Percentiles rank a stretch among this genome's conserved stretches.
These are phyloP conservation scores for Acleris cristana DNA, from an alignment of 2,888 invertebrate species.

Conservation along the genomic window DNA sequence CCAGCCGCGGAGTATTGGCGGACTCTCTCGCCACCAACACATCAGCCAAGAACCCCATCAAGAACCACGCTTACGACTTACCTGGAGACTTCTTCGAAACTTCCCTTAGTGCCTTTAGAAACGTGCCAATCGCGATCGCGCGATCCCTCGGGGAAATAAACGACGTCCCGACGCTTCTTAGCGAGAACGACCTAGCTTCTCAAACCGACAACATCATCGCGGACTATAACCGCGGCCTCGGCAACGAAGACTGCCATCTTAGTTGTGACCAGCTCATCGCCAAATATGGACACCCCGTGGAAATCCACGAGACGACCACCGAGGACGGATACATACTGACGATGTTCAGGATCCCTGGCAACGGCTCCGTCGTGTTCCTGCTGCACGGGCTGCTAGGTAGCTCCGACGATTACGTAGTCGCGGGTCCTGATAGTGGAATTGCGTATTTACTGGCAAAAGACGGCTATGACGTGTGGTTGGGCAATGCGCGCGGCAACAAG, in stretches of 20 bases:
- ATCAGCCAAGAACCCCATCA: constrained; percentile 44
- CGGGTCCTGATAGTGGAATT: constrained; percentile 59
- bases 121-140: constrained; percentile 47
- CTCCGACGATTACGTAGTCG: constrained; percentile 64
- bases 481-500: constrained; percentile 90
- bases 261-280: constrained; percentile 50
- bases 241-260: constrained; percentile 58
- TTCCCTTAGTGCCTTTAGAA: constrained; percentile 44
- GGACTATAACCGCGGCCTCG: constrained; percentile 49
- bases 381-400: constrained; percentile 69
- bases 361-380: constrained; percentile 60
- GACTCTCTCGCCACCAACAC: constrained; percentile 33
- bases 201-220: constrained; percentile 46
- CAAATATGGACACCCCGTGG: constrained; percentile 60
- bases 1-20: constrained; percentile 44
- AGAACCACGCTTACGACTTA: constrained; percentile 41
- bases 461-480: constrained; percentile 91
- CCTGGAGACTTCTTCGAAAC: constrained; percentile 47
- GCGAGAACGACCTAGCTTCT: constrained; percentile 46
- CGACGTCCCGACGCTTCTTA: constrained; percentile 45
- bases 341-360: constrained; percentile 60
- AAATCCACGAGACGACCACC: constrained; percentile 68
- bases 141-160: constrained; percentile 44
- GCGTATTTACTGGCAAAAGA: constrained; percentile 81
- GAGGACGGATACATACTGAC: constrained; percentile 62